These are phyloP conservation scores for Anodontia alba DNA, from an alignment of 2,888 invertebrate genomes.

Conservation along the genomic window DNA sequence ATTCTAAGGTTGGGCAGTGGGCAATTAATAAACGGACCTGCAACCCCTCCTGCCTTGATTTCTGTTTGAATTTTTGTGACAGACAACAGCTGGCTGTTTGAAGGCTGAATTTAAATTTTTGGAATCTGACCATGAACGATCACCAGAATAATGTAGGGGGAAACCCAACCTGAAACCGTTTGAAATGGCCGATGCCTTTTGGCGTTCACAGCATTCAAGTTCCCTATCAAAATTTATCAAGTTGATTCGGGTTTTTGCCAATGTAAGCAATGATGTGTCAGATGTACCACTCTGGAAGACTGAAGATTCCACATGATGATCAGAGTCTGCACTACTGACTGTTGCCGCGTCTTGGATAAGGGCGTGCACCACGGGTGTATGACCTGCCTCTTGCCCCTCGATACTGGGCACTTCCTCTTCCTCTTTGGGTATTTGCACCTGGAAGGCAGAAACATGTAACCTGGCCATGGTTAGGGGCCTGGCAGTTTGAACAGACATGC, in stretches of 20 bases:
- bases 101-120: conserved; percentile 24
- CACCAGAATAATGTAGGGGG: conserved; percentile 16
- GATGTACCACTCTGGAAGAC: not conserved
- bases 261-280: not conserved
- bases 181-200: not conserved
- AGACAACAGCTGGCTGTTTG: not conserved
- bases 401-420: not conserved
- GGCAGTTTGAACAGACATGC: not conserved
- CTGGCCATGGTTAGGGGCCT: not conserved
- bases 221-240: not conserved
- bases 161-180: conserved; percentile 30
- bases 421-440: not conserved
- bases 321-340: not conserved
- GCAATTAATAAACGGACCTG: not conserved
- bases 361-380: not conserved
- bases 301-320: not conserved
- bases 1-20: conserved; percentile 2
- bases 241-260: not conserved
- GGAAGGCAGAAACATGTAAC: not conserved
- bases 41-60: not conserved
- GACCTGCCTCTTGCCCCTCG: not conserved
- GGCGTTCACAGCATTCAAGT: not conserved
- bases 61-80: not conserved
- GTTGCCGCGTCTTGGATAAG: not conserved
- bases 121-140: not conserved